Percentiles rank a stretch among this genome's conserved stretches.
Evolutionary conservation across 2,113 vertebrate species (phyloP).

Genomic region (Herpetotheres cachinnans): DNA sequence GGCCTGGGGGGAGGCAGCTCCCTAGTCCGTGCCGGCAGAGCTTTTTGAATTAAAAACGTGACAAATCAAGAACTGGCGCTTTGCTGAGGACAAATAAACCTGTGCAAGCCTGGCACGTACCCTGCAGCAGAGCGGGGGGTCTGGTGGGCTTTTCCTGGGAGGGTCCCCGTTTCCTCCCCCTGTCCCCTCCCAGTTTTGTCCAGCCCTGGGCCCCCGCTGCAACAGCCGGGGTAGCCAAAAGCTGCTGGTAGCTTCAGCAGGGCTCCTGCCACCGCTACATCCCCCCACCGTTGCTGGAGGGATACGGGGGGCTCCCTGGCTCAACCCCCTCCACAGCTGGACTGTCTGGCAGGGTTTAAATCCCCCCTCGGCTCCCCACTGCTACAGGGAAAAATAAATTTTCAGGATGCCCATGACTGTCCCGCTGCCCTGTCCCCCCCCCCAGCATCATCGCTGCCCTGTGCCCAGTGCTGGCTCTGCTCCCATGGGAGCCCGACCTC

Average conservation of each 20-base stretch:
- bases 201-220: neutral
- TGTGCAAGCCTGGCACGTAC: neutral
- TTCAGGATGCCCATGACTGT: fast-evolving
- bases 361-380: neutral
- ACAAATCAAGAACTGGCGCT: neutral
- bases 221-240: neutral
- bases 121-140: neutral
- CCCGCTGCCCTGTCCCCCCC: neutral
- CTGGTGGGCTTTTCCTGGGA: neutral
- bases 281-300: fast-evolving
- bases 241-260: neutral
- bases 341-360: neutral
- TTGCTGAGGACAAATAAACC: neutral
- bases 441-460: neutral
- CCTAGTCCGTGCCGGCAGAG: fast-evolving
- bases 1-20: neutral
- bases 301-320: neutral
- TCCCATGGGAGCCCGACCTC: neutral
- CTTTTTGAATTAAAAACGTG: neutral
- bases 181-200: neutral
- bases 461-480: fast-evolving
- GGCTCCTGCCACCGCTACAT: neutral
- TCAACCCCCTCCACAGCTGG: neutral
- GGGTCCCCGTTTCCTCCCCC: neutral
- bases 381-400: neutral